Conservation (phyloP, 2,888 invertebrate genomes). For the Hemicrepidius hirtus region DNA sequence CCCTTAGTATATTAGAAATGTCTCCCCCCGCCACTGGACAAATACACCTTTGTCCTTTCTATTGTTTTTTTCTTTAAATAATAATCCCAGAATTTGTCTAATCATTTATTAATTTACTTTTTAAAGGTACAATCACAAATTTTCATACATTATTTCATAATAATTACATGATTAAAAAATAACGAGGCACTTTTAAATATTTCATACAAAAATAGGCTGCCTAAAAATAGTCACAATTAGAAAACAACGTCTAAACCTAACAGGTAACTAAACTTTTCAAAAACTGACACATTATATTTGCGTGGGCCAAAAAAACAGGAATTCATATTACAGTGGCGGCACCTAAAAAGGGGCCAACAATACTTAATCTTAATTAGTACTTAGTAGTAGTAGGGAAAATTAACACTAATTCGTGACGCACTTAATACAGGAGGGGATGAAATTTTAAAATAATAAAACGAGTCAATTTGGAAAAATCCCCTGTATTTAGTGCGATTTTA, state of each 20-base stretch:
- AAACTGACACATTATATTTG: slow-evolving; percentile 10
- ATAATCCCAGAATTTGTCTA: background rate
- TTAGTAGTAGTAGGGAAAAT: too few species aligned
- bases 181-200: slow-evolving; percentile 17
- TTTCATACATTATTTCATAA: slow-evolving; percentile 17
- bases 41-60: too few species aligned
- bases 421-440: too few species aligned
- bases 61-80: background rate
- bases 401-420: too few species aligned
- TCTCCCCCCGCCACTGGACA: too few species aligned
- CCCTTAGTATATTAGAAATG: too few species aligned
- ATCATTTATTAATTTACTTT: slow-evolving; percentile 19
- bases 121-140: slow-evolving; percentile 26
- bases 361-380: background rate
- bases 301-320: slow-evolving; percentile 10
- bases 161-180: slow-evolving; percentile 4
- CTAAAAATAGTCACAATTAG: slow-evolving; percentile 1
- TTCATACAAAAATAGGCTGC: slow-evolving; percentile 17
- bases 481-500: too few species aligned
- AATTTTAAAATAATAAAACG: too few species aligned
- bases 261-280: slow-evolving; percentile 23
- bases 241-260: slow-evolving; percentile 13
- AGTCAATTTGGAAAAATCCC: too few species aligned
- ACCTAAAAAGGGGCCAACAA: background rate
- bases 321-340: background rate